Percentiles rank a stretch among this genome's conserved stretches.
These are phyloP conservation scores for Drosophila pseudoananassae DNA, from an alignment of 1,140 invertebrate species.

Conservation along the genomic window DNA sequence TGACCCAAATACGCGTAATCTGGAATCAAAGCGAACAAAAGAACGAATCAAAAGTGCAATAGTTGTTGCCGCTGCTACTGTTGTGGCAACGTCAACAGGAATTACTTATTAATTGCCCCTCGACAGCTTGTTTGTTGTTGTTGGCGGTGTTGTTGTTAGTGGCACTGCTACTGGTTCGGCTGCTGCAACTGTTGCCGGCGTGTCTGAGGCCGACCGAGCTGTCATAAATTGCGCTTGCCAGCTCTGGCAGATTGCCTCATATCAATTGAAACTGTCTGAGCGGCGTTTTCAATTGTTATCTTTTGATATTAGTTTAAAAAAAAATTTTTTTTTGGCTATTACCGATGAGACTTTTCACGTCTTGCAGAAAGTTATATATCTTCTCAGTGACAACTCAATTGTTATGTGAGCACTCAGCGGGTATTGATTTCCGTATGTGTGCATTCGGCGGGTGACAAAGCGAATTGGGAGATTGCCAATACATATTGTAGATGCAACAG, in stretches of 20 bases:
- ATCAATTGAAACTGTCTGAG: constrained; percentile 65
- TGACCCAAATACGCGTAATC: constrained; percentile 61
- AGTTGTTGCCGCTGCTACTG: constrained; percentile 27
- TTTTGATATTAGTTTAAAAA: constrained; percentile 69
- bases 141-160: constrained; percentile 12
- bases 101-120: constrained; percentile 77
- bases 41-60: constrained; percentile 66
- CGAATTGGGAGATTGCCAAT: constrained; percentile 22
- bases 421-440: constrained; percentile 40
- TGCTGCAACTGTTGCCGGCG: constrained; percentile 40
- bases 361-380: constrained; percentile 36
- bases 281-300: constrained; percentile 43
- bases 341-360: constrained; percentile 33
- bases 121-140: constrained; percentile 25
- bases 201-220: constrained; percentile 52
- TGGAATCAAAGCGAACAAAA: constrained; percentile 40
- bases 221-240: constrained; percentile 76
- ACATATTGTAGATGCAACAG: constrained; percentile 10
- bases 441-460: constrained; percentile 32
- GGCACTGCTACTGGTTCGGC: constrained; percentile 41
- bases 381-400: constrained; percentile 43
- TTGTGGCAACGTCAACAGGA: constrained; percentile 65
- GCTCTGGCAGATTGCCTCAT: constrained; percentile 58
- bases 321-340: constrained; percentile 32
- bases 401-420: constrained; percentile 41